A percentile compares a stretch with the other conserved stretches of the same genome.
These are phyloP conservation scores for Cuculus canorus DNA, from an alignment of 2,797 vertebrate genomes.

Conservation along the genomic window DNA sequence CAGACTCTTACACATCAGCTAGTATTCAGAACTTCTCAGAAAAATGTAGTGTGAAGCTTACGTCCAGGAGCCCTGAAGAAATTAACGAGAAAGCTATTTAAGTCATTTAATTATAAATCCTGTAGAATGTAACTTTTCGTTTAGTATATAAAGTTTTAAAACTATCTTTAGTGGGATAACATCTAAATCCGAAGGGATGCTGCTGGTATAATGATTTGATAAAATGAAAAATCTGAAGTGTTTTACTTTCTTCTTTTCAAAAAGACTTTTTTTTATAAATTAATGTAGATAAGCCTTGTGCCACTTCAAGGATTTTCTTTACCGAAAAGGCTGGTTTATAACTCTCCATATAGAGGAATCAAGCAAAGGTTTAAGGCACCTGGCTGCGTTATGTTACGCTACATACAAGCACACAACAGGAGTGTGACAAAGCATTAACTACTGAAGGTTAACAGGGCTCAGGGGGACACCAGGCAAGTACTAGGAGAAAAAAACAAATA, in stretches of 20 bases:
- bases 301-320: slow-evolving; percentile 40
- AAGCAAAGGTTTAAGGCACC: background rate
- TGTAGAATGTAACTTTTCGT: background rate
- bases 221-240: slow-evolving; percentile 17
- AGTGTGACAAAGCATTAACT: background rate
- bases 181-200: background rate
- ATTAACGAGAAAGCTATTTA: background rate
- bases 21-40: background rate
- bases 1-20: fast-evolving
- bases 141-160: background rate
- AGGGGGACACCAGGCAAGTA: background rate
- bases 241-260: slow-evolving; percentile 22
- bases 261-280: slow-evolving; percentile 30
- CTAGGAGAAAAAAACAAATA: background rate
- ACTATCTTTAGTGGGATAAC: background rate
- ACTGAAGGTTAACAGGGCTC: background rate
- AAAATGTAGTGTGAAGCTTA: background rate
- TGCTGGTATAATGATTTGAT: background rate
- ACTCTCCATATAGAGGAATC: background rate
- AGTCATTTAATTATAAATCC: background rate
- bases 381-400: background rate
- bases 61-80: background rate
- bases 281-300: background rate
- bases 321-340: background rate
- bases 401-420: background rate